Evolutionary conservation across 2,797 vertebrate genomes (phyloP), one percentile per base, ranked within the genome.

Genomic region (Pseudochirops corinnae): DNA sequence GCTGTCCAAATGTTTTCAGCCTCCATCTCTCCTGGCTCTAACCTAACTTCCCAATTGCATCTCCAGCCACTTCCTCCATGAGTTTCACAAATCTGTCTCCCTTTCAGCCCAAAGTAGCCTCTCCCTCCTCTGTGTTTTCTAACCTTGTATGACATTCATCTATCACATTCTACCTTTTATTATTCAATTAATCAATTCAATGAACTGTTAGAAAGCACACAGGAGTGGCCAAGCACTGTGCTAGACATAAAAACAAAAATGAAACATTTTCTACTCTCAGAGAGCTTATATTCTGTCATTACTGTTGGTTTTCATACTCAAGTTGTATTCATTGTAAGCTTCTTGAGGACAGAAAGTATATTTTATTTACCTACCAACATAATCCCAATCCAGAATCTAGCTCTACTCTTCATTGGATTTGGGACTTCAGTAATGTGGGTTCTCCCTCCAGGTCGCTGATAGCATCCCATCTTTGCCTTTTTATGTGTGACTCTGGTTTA

Each of bases 1-100:
- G 82, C 92, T 1, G 91, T 98, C 96, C 92, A 62, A 96, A 91
- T 82, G 58, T 90, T 58, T 97, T 95, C 92, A 91, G 14, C 90
- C 91, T 31, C 92, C 92, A 91, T n/a, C 62, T 56, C 56, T 33
- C 9, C 4, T 82, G 21, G 39, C 7, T 39, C 21, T 39, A 82
- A 46, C 7, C 18, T 24, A 46, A 82, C 29, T 82, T 82, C 39
- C 74, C 74, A 46, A 82, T 46, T 82, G 39, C 11, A 82, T 82
- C 74, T 82, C 74, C 39, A 82, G 39, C 39, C 39, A 46, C n/a
- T 46, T 82, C 21, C 39, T 82, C 39, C 39, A 46, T 9, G 2
- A 82, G 67, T 18, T 74, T 74, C 18, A 74, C 5, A 39, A 26
- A 82, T 46, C 67, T 46, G 18, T 46, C 74, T 46, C 2, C 21